Conservation (phyloP, 2,888 invertebrate species). For the Peribatodes rhomboidaria region DNA sequence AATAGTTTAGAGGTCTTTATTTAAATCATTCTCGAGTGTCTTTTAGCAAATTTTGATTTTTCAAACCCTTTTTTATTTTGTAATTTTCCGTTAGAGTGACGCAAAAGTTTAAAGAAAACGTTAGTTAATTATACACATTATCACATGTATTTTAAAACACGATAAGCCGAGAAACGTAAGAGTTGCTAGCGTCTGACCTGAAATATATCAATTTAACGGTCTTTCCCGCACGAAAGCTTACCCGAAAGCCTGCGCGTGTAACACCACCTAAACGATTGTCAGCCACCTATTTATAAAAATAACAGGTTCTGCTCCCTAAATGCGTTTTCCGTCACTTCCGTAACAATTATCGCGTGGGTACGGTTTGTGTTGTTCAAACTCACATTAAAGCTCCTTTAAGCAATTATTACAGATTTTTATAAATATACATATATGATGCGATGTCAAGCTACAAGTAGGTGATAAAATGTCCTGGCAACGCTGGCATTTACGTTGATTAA, state of each 20-base stretch:
- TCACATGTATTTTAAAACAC: background rate
- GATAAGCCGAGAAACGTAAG: too few species aligned
- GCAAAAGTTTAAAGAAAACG: too few species aligned
- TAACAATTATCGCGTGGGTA: conserved; percentile 34
- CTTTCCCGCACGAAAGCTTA: conserved; percentile 19
- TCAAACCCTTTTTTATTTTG: too few species aligned
- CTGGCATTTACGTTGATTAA: too few species aligned
- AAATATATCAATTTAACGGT: too few species aligned
- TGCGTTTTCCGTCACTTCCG: conserved; percentile 27
- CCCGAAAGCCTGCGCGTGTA: conserved; percentile 12
- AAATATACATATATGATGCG: background rate
- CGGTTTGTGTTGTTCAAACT: conserved; percentile 13
- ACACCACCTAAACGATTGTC: background rate
- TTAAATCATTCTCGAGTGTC: too few species aligned
- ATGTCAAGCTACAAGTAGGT: background rate
- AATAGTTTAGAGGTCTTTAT: too few species aligned
- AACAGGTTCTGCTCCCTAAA: conserved; percentile 27
- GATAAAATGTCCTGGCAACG: too few species aligned
- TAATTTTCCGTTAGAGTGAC: too few species aligned
- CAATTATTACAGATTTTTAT: conserved; percentile 17
- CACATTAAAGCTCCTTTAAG: conserved; percentile 5
- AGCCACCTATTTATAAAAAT: conserved; percentile 29
- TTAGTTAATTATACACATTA: too few species aligned
- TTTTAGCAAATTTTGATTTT: too few species aligned
- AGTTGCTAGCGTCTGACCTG: too few species aligned